Conservation (phyloP, 2,797 vertebrate species). For the Catamblyrhynchus diadema region DNA sequence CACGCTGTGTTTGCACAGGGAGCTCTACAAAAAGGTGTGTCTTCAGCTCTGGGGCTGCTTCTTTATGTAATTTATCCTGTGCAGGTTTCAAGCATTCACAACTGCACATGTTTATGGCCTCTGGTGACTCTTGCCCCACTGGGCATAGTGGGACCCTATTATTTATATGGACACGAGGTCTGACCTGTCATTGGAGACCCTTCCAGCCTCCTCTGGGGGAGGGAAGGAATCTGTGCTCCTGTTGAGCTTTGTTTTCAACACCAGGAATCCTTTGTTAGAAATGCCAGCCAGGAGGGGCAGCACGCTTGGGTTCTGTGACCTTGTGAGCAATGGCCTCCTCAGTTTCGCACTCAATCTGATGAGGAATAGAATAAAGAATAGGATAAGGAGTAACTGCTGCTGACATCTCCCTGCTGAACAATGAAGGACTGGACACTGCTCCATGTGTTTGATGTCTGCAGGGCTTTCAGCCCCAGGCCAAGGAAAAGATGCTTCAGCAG, state of each 20-base stretch:
- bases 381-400: background rate
- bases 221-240: background rate
- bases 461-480: background rate
- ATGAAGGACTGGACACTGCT: background rate
- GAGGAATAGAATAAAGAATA: background rate
- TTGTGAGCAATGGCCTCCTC: background rate
- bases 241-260: background rate
- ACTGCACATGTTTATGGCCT: rapidly evolving
- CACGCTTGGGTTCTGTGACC: background rate
- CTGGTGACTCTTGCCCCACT: background rate
- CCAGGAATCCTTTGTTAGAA: background rate
- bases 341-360: background rate
- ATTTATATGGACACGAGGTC: background rate
- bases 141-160: background rate
- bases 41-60: background rate
- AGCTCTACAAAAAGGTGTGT: background rate
- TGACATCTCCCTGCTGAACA: background rate
- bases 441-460: background rate
- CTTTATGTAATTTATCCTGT: background rate
- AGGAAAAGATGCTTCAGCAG: background rate
- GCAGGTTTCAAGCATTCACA: background rate
- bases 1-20: background rate
- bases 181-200: background rate
- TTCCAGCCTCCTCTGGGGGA: background rate
- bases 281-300: background rate